Base-by-base conservation (phyloP, 2,888 invertebrate species). In the Rotaria socialis region DNA sequence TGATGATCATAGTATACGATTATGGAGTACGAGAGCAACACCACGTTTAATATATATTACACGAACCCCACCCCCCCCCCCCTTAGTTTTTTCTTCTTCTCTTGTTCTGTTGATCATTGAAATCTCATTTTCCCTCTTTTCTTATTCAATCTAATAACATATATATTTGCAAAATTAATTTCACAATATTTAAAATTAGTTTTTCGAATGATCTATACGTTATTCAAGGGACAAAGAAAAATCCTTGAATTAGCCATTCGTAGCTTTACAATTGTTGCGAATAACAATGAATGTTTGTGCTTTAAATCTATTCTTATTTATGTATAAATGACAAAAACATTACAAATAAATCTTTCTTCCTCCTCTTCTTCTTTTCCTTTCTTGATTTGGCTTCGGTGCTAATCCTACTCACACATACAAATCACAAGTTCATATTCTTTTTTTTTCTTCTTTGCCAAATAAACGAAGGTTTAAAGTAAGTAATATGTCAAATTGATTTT, bases 1-100 rank as follows among this genome's bases (percentile, higher is more conserved):
- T 43, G 93, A 93, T 87, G 92, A 92, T 88, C 89, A 89, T 87
- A 92, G 91, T 0, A 91, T 91, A 4, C 88, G 92, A 41, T 89
- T 93, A 86, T 92, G 92, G 92, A 91, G 91, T 87, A 91, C 92
- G 8, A 90, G 90, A 87, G 91, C 92, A 0, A 89, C 90, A 10
- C 89, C 89, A n/a, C n/a, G n/a, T n/a, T n/a, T n/a, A n/a, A 67
- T 67, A 67, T 67, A 41, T 27, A 67, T 67, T 67, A 67, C 67
- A 67, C 35, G 67, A 67, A 27, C 67, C 14, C 2, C 35, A 35
- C 1, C 35, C 2, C 35, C 35, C 35, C 35, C 35, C 35, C 35
- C 35, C 67, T 35, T 41, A 16, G 24, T 56, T 56, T 56, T 16
- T 67, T 67, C 14, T 41, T 67, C 67, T 67, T 27, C 5, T 67